Base-by-base conservation (phyloP, 2,113 vertebrate species). In the Calyptomena viridis region DNA sequence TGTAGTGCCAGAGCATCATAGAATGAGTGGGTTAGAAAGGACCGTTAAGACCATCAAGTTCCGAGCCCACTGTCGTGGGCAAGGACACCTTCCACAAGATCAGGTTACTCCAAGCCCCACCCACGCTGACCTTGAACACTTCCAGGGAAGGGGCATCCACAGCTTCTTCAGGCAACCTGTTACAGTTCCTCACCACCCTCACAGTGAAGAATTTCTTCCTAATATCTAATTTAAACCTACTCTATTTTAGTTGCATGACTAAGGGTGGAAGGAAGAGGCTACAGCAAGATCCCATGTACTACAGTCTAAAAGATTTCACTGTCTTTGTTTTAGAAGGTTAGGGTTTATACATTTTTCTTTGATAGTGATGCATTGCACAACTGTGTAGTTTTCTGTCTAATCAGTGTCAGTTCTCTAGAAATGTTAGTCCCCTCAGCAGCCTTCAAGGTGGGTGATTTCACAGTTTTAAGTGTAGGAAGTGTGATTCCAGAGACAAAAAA, bases 401-500 rank as follows among this genome's bases (percentile, higher is more conserved):
- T 46, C 66, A 60, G 47, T 69, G 40, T 46, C 91, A 79, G 78
- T 44, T 80, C 40, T 75, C 55, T 46, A 58, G 69, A 89, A 93
- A 85, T 2, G 23, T 74, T 68, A 78, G 28, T 66, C 37, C 27
- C 74, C 16, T 81, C 49, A 58, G 74, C 74, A 89, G 81, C 49
- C 81, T 89, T 87, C 8, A 12, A 79, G 84, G 53, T 87, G 62
- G 73, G 66, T 2, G 6, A 74, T 89, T 86, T 78, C 91, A 89
- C 73, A 82, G 8, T 60, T 92, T 87, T 87, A 73, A 2, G 5
- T 6, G 37, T 59, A 79, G n/a, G 71, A 91, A 88, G 28, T 85
- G 87, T 63, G 79, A 66, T 90, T 95, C 20, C 30, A 88, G 53
- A 76, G 63, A 67, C 56, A 42, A 83, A 77, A 91, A 90, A 71